These are phyloP conservation scores for Acanthiza pusilla DNA, from an alignment of 2,797 vertebrate species.

Conservation along the genomic window DNA sequence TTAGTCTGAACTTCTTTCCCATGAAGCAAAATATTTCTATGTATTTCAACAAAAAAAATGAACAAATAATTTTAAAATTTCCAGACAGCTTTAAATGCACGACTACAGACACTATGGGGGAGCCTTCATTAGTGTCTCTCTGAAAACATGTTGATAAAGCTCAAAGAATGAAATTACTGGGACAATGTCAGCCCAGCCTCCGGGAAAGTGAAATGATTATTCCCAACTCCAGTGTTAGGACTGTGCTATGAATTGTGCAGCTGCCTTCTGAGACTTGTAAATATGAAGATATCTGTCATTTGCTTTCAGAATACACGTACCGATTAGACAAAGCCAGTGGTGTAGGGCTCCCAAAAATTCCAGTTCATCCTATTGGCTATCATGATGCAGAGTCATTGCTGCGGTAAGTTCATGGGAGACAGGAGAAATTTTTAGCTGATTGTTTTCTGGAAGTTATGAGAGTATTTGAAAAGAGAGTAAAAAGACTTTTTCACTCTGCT, in stretches of 20 bases:
- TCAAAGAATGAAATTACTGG: background rate
- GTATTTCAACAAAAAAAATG: background rate
- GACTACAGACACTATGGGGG: background rate
- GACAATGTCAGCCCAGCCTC: background rate
- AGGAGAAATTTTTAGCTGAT: background rate
- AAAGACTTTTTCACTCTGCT: background rate
- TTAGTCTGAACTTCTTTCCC: background rate
- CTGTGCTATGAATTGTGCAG: background rate
- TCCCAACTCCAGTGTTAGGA: background rate
- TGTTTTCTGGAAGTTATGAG: background rate
- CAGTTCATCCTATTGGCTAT: constrained; percentile 93
- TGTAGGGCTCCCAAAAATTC: constrained; percentile 88
- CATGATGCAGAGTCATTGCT: constrained; percentile 83
- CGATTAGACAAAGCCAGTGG: constrained; percentile 73
- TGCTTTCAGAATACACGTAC: constrained; percentile 83
- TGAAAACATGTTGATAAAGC: background rate
- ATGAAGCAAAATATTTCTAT: background rate
- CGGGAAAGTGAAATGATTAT: background rate
- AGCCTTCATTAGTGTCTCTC: background rate
- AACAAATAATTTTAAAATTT: background rate
- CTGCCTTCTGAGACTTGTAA: background rate
- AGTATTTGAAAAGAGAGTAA: background rate
- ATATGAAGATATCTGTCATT: background rate
- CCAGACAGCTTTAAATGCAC: background rate
- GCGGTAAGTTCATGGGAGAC: constrained; percentile 71